A percentile compares a stretch with the other conserved stretches of the same genome.
Evolutionary conservation across 2,888 invertebrate genomes (phyloP).

Genomic region (Pachydiplax longipennis): DNA sequence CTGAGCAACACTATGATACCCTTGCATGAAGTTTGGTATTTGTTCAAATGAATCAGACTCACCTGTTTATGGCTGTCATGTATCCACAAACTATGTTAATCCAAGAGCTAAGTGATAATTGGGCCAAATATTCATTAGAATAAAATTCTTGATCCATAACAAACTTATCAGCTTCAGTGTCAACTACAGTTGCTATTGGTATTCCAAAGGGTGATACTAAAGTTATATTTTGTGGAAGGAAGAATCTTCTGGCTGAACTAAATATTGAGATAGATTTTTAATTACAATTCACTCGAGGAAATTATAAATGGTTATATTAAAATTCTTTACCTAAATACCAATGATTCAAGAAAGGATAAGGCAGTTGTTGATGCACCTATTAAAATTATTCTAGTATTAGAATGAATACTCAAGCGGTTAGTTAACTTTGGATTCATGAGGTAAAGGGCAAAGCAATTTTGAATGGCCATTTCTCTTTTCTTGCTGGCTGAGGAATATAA

Average conservation of each 20-base stretch:
- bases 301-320: neutral
- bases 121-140: slow-evolving; percentile 65
- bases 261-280: neutral
- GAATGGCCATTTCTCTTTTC: slow-evolving; percentile 46
- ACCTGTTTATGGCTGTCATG: slow-evolving; percentile 68
- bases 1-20: too few species aligned
- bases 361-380: slow-evolving; percentile 72
- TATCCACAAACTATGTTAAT: slow-evolving; percentile 70
- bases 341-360: slow-evolving; percentile 68
- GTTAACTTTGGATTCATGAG: slow-evolving; percentile 64
- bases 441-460: slow-evolving; percentile 65
- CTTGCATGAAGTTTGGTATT: too few species aligned
- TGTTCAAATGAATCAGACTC: slow-evolving; percentile 48
- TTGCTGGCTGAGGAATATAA: slow-evolving; percentile 30
- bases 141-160: slow-evolving; percentile 65
- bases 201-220: slow-evolving; percentile 73
- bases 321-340: slow-evolving; percentile 63
- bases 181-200: slow-evolving; percentile 58
- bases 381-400: slow-evolving; percentile 70
- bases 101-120: slow-evolving; percentile 69
- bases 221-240: slow-evolving; percentile 74
- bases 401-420: slow-evolving; percentile 62
- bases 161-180: slow-evolving; percentile 60
- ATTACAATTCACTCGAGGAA: neutral
- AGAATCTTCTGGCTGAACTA: slow-evolving; percentile 61